phyloP scores from a whole-genome alignment of 1,140 invertebrate genomes.

The Orchestia grillus region DNA sequence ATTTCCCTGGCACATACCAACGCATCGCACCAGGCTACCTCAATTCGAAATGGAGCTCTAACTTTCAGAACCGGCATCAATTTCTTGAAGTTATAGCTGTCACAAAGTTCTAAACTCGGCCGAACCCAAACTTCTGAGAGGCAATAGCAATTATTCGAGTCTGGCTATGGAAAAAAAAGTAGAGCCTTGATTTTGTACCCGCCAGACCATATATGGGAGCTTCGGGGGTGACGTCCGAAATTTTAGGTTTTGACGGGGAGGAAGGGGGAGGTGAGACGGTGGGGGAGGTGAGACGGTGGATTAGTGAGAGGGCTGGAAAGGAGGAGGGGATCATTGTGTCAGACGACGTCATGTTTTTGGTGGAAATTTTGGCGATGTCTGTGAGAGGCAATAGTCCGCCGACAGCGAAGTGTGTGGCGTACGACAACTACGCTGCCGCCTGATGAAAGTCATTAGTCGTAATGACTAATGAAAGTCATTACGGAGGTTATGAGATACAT shows the following conservation, averaged over 20 bases:
- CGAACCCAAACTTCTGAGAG: neutral
- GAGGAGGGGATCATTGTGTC: no score
- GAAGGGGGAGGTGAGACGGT: neutral
- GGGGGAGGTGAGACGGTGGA: no score
- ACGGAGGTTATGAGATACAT: no score
- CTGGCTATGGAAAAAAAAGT: neutral
- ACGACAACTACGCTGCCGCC: no score
- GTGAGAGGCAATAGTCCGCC: no score
- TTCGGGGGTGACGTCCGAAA: neutral
- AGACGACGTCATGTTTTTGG: no score
- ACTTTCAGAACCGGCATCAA: neutral
- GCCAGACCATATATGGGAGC: neutral
- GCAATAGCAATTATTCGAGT: neutral
- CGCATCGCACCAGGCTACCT: neutral
- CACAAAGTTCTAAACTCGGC: neutral
- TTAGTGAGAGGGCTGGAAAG: no score
- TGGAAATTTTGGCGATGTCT: no score
- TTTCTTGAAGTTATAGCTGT: neutral
- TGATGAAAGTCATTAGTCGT: no score
- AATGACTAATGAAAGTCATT: no score
- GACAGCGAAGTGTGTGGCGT: no score
- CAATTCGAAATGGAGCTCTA: neutral
- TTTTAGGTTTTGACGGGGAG: neutral
- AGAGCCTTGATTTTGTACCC: neutral
- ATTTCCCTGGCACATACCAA: neutral